These are phyloP conservation scores for Pygoscelis antarcticus DNA, from an alignment of 2,113 vertebrate genomes.

Conservation along the genomic window DNA sequence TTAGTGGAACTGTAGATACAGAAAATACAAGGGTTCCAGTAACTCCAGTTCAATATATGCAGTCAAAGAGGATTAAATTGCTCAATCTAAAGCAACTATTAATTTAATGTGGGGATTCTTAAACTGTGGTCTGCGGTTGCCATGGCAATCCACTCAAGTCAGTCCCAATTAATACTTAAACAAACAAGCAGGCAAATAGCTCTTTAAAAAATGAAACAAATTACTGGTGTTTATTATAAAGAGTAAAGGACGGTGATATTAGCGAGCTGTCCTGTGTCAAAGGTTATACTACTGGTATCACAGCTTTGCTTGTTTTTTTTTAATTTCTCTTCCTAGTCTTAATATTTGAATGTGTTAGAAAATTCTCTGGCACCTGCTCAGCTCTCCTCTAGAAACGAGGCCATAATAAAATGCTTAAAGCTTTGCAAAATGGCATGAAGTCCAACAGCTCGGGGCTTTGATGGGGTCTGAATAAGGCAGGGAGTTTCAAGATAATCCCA, in stretches of 20 bases:
- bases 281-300: not conserved
- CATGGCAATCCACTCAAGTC: constrained; percentile 12
- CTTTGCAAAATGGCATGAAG: not conserved
- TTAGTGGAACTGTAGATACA: not conserved
- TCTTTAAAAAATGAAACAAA: constrained; percentile 6
- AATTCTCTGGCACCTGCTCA: not conserved
- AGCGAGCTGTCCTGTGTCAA: not conserved
- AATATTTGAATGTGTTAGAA: not conserved
- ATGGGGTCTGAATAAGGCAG: not conserved
- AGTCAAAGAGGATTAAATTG: not conserved
- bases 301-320: not conserved
- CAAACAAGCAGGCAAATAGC: constrained; percentile 9
- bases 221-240: not conserved
- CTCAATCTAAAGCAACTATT: not conserved
- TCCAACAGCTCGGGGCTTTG: not conserved
- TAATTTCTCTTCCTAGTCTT: not conserved
- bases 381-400: not conserved
- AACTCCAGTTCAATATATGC: not conserved
- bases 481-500: not conserved
- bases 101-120: constrained; percentile 14
- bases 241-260: not conserved
- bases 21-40: not conserved
- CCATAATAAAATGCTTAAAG: not conserved
- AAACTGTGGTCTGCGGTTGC: constrained; percentile 30
- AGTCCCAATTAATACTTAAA: constrained; percentile 33